These are phyloP conservation scores for Phodopus roborovskii DNA, from an alignment of 2,113 vertebrate genomes.

Conservation along the genomic window DNA sequence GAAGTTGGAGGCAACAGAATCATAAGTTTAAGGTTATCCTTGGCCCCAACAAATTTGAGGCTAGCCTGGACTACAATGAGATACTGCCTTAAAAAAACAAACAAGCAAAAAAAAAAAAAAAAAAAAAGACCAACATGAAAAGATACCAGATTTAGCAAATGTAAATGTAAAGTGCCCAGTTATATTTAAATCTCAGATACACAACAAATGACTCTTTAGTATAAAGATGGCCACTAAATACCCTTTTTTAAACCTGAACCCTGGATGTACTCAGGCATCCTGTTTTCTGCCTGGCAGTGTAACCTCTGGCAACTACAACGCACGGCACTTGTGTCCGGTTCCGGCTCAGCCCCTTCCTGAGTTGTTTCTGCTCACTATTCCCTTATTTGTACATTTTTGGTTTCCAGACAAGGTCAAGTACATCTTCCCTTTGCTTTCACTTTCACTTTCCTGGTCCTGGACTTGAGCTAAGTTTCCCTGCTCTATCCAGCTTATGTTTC, in stretches of 20 bases:
- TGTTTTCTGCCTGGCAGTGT: background rate
- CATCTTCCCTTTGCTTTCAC: background rate
- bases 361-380: background rate
- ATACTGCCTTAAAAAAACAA: background rate
- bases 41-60: background rate
- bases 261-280: background rate
- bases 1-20: background rate
- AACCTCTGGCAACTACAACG: background rate
- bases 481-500: background rate
- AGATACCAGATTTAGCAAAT: background rate
- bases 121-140: background rate
- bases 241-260: background rate
- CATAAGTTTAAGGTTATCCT: background rate
- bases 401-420: background rate
- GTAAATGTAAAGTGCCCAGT: background rate
- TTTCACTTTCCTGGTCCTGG: background rate
- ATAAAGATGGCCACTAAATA: background rate
- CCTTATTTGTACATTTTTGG: background rate
- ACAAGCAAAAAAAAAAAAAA: background rate
- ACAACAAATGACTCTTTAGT: background rate
- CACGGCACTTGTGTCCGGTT: background rate
- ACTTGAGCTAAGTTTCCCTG: background rate
- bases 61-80: background rate
- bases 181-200: conserved; percentile 23
- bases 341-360: background rate